Evolutionary conservation across 1,140 invertebrate genomes (phyloP), one percentile per base, ranked within the genome.

Genomic region (Acromyrmex heyeri): DNA sequence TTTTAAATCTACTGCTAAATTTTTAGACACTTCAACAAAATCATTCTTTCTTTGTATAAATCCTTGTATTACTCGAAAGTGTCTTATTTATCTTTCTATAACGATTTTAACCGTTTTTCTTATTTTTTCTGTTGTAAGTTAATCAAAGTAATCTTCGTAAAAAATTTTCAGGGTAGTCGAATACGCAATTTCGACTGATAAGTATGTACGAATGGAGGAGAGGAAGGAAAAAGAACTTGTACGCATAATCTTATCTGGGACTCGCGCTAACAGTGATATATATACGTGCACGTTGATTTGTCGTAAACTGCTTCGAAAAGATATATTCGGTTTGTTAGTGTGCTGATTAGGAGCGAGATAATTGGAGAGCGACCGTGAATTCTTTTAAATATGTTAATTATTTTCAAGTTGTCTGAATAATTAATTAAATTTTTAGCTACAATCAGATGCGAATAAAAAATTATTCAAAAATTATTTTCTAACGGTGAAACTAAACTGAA

Each of bases 231-330:
- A 55, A 75, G 5, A 62, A 53, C 59, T 67, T 14, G 48, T 30
- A 55, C 59, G 78, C 34, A 69, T 81, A 81, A 81, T 81, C 65
- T 81, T 81, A 81, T 81, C 78, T 81, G 78, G 10, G 24, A 50
- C 38, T 24, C 50, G 65, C 18, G 65, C 64, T 81, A 81, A 81
- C 78, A 57, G 64, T 16, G 65, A 81, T 70, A 81, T 81, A 81
- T 70, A 81, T 81, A 81, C 50, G 34, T 81, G 48, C 53, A 34
- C 65, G 64, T 81, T 81, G 30, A 70, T 70, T 59, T 53, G 62
- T 81, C 50, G 65, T 81, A 70, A 81, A 81, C 70, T 70, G 53
- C 8, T 21, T 59, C 64, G 30, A 70, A 50, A 81, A 81, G 70
- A 81, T 64, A 44, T 38, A 81, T 81, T 81, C 38, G 53, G 30